Base-by-base conservation (phyloP, 1,140 invertebrate species). In the Calliphora vicina region DNA sequence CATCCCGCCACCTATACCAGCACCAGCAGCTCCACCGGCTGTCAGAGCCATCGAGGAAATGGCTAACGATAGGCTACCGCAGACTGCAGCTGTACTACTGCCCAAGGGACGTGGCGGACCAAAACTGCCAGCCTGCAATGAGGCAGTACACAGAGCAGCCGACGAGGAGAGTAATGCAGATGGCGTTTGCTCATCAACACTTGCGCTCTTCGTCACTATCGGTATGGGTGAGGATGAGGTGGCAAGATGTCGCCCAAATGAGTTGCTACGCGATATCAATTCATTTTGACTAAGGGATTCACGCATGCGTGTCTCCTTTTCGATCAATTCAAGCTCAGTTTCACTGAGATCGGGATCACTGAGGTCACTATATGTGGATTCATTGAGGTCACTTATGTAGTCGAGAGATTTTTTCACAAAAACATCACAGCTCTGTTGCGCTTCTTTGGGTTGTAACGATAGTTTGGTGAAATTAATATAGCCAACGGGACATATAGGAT, bases 401-500 rank as follows among this genome's bases (percentile, higher is more conserved):
- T 93, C 93, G 83, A 93, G 88, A 10, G 92, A 91, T 84, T 90
- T 92, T 87, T 93, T 93, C 0, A 93, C 91, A 83, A 91, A 91
- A 42, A 89, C 86, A 82, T 88, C 88, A 26, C 81, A 83, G 80
- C 82, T 83, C 42, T 78, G 80, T 42, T 83, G 80, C 84, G 90
- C 88, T 84, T 93, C 91, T 87, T 92, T 91, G 82, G 94, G 91
- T 91, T 95, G 94, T 84, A 97, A 91, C 85, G 94, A 94, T 61
- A 98, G 91, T 90, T 96, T 96, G 84, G 94, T 94, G 83, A 99
- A 94, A 91, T 96, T 97, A 35, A 99, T 92, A 91, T 98, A 99
- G 78, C 96, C 97, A 80, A 98, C 97, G 67, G 97, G 96, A 61
- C 97, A 97, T 90, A 99, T 95, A 1, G 96, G 94, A 93, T 98